A percentile compares a stretch with the other conserved stretches of the same genome.
Conservation (phyloP, 2,113 vertebrate species). For the Lagenorhynchus albirostris region DNA sequence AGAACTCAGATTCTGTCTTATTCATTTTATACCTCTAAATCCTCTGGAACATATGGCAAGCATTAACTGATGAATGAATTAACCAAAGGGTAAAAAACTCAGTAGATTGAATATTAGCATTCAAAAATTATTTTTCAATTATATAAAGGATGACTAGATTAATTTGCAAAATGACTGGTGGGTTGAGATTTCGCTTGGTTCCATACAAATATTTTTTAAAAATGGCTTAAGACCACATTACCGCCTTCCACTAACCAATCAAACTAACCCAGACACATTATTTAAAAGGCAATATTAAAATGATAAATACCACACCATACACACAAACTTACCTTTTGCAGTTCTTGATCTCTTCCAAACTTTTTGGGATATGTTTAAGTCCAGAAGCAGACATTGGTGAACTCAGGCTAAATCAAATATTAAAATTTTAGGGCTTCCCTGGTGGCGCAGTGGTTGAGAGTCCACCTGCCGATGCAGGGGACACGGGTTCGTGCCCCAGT, state of each 20-base stretch:
- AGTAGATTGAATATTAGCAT: background rate
- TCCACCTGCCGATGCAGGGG: no score
- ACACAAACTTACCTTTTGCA: constrained; percentile 73
- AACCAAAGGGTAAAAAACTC: background rate
- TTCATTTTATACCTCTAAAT: background rate
- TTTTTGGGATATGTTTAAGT: constrained; percentile 66
- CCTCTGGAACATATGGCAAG: background rate
- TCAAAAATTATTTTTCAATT: background rate
- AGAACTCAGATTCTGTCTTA: background rate
- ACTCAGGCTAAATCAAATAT: constrained; percentile 77
- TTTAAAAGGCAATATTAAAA: background rate
- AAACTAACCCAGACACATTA: background rate
- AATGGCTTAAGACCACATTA: background rate
- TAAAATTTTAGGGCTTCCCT: background rate
- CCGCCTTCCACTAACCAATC: background rate
- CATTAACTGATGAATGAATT: background rate
- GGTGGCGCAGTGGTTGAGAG: no score
- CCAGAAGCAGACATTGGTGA: constrained; percentile 83
- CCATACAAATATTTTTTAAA: background rate
- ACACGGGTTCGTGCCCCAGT: no score
- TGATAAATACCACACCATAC: background rate
- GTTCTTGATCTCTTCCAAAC: constrained; percentile 69
- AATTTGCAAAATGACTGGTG: background rate
- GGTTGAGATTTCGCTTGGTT: background rate
- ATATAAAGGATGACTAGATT: background rate